These are phyloP conservation scores for Tetramorium parvispinum DNA, from an alignment of 1,140 invertebrate species.

Conservation along the genomic window DNA sequence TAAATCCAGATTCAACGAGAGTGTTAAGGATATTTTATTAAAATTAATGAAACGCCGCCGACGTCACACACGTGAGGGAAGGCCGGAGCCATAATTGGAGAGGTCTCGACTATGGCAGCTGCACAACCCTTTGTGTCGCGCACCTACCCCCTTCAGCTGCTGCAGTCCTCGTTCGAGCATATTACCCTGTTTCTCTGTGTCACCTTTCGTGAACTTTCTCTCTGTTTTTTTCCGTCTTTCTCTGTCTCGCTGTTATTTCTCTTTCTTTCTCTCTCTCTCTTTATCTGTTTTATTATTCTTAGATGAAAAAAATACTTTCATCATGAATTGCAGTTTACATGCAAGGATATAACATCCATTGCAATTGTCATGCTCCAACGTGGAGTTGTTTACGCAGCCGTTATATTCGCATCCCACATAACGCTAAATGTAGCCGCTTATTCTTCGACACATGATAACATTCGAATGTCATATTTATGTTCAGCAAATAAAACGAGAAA, in stretches of 20 bases:
- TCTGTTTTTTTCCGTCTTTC: background rate
- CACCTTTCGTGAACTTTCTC: conserved; percentile 39
- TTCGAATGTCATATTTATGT: background rate
- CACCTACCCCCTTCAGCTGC: conserved; percentile 35
- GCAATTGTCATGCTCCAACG: conserved; percentile 12
- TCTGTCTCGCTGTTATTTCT: background rate
- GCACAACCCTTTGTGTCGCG: conserved; percentile 61
- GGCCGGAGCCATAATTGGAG: conserved; percentile 76
- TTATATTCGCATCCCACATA: conserved; percentile 8
- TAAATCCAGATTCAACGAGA: conserved; percentile 25
- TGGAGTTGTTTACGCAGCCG: conserved; percentile 1
- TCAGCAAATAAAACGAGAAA: conserved; percentile 8
- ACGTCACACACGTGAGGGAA: conserved; percentile 68
- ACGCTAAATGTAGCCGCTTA: conserved; percentile 36
- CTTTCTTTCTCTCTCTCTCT: background rate
- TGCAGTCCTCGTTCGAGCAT: conserved; percentile 42
- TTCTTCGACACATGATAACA: conserved; percentile 14
- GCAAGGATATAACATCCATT: background rate
- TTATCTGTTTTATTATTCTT: conserved; percentile 22
- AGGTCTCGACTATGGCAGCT: conserved; percentile 69
- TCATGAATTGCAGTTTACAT: background rate
- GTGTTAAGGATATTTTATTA: conserved; percentile 81
- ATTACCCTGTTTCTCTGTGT: conserved; percentile 30
- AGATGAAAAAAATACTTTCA: background rate
- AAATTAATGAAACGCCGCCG: conserved; percentile 80